phyloP scores from a whole-genome alignment of 2,888 invertebrate genomes.

The Philhelius pedissequus region DNA sequence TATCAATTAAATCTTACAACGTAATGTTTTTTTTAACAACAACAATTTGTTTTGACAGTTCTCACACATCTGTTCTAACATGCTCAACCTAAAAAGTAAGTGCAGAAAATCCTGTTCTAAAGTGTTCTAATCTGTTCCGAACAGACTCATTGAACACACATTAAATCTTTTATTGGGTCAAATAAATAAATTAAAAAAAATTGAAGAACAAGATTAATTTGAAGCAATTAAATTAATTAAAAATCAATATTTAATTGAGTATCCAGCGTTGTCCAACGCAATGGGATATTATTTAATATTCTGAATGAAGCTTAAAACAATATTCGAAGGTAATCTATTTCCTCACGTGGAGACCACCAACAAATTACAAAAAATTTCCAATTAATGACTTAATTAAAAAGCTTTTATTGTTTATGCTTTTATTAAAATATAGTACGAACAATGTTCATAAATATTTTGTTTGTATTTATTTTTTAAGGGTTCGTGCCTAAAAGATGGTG shows the following conservation, averaged over 20 bases:
- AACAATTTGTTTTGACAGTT: too few relatives aligned
- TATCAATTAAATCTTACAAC: too few relatives aligned
- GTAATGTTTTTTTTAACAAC: too few relatives aligned
- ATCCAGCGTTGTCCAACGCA: not conserved
- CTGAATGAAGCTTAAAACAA: not conserved
- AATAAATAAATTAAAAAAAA: not conserved
- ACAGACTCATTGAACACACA: too few relatives aligned
- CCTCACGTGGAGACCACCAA: not conserved
- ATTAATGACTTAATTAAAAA: not conserved
- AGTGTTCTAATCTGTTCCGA: too few relatives aligned
- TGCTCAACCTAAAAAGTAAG: too few relatives aligned
- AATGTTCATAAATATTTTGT: not conserved
- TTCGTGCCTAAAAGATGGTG: conserved; percentile 97
- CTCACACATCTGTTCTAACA: too few relatives aligned
- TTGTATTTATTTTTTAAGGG: conserved; percentile 83
- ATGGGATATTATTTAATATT: not conserved
- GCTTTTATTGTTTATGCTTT: not conserved
- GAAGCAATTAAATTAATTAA: not conserved
- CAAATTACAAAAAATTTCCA: not conserved
- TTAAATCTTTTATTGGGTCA: not conserved
- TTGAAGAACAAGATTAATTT: not conserved
- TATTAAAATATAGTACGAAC: not conserved
- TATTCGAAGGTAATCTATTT: not conserved
- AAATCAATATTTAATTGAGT: not conserved
- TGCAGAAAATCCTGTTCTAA: too few relatives aligned